Conservation (phyloP, 2,113 vertebrate genomes). For the Thoracochromis brauschi region DNA sequence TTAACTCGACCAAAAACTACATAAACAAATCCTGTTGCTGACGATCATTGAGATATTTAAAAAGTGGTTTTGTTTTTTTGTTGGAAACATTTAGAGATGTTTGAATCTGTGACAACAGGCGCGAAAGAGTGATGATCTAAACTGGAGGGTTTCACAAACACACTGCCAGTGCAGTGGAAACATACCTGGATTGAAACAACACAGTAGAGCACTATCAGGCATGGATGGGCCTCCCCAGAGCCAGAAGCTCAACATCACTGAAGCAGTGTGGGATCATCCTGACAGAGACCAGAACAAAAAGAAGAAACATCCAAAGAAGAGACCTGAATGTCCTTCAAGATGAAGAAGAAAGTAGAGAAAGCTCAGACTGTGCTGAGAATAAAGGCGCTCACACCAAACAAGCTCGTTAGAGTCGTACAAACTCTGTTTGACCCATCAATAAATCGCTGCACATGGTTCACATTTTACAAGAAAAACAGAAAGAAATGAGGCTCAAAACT, state of each 20-base stretch:
- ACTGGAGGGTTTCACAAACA: neutral
- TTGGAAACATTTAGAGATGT: no score
- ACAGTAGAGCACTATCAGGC: no score
- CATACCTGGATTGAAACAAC: neutral
- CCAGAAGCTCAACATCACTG: no score
- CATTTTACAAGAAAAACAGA: neutral
- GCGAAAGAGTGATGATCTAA: rapidly evolving
- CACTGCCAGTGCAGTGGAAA: neutral
- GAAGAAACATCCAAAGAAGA: neutral
- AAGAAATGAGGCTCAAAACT: neutral
- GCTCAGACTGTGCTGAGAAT: neutral
- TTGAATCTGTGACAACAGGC: neutral
- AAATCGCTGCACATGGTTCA: neutral
- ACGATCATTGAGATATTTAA: no score
- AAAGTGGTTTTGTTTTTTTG: no score
- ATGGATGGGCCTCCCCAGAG: no score
- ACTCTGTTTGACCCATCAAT: neutral
- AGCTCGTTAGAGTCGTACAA: neutral
- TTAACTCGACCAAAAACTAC: no score
- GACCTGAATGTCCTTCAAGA: neutral
- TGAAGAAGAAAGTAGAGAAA: neutral
- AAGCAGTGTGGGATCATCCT: neutral
- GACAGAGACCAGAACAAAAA: neutral
- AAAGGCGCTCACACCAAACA: neutral
- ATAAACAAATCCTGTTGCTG: no score